These are phyloP conservation scores for Dasysyrphus albostriatus DNA, from an alignment of 2,888 invertebrate species.

Conservation along the genomic window DNA sequence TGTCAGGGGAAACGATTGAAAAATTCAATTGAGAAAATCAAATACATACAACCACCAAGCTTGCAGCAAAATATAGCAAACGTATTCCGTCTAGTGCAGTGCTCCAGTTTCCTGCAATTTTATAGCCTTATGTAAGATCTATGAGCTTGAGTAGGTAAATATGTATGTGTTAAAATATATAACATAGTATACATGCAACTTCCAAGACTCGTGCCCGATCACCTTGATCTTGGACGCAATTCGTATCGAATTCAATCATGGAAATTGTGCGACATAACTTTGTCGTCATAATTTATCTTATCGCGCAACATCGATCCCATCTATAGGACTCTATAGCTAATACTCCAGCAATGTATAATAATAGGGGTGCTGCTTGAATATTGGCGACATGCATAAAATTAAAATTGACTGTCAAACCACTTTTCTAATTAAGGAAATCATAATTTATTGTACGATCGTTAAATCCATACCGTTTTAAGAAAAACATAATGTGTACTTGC, in stretches of 20 bases:
- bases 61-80: slow-evolving; percentile 5
- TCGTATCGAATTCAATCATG: slow-evolving; percentile 53
- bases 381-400: slow-evolving; percentile 41
- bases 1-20: slow-evolving; percentile 18
- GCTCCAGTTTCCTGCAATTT: slow-evolving; percentile 63
- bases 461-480: background rate
- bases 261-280: slow-evolving; percentile 23
- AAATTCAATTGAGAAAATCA: slow-evolving; percentile 30
- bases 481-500: slow-evolving; percentile 12
- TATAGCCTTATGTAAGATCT: slow-evolving; percentile 51
- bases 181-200: slow-evolving; percentile 1
- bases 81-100: slow-evolving; percentile 30
- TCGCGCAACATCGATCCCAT: background rate
- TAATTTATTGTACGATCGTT: slow-evolving; percentile 1
- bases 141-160: no score
- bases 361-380: background rate
- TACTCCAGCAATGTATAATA: background rate
- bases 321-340: background rate
- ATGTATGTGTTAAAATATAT: background rate
- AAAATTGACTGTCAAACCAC: slow-evolving; percentile 41
- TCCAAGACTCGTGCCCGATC: slow-evolving; percentile 51
- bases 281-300: slow-evolving; percentile 36
- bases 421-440: slow-evolving; percentile 41
- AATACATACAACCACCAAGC: background rate
- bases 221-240: slow-evolving; percentile 72